Percentiles rank a stretch among this genome's conserved stretches.
These are phyloP conservation scores for Tolmerus cingulatus DNA, from an alignment of 2,888 invertebrate species.

Conservation along the genomic window DNA sequence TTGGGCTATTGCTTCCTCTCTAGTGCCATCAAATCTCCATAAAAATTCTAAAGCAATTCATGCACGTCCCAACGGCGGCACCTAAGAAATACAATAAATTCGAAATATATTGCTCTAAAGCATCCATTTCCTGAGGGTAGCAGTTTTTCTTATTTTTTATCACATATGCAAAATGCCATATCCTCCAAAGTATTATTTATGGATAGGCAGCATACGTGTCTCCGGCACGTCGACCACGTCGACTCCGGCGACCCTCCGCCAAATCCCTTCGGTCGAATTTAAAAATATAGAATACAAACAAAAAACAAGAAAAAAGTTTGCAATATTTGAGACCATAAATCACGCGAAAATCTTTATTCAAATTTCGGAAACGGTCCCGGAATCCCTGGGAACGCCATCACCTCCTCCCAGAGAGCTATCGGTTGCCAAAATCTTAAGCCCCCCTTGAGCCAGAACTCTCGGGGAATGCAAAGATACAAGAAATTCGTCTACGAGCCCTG, in stretches of 20 bases:
- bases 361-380: constrained; percentile 41
- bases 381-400: constrained; percentile 8
- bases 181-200: constrained; percentile 48
- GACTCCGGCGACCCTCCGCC: not conserved
- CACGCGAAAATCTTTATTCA: constrained; percentile 49
- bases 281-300: not conserved
- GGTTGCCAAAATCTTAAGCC: constrained; percentile 38
- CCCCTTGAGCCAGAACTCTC: constrained; percentile 23
- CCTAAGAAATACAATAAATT: constrained; percentile 30
- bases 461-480: not conserved
- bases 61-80: not conserved
- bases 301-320: constrained; percentile 12
- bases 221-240: constrained; percentile 15
- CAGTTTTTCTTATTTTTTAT: constrained; percentile 42
- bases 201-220: constrained; percentile 33
- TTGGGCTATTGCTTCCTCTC: not conserved
- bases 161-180: constrained; percentile 48
- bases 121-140: constrained; percentile 38
- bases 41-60: not conserved
- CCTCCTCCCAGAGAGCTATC: constrained; percentile 3
- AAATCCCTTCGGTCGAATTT: not conserved
- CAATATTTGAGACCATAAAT: constrained; percentile 47
- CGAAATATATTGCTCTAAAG: constrained; percentile 33
- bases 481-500: not conserved
- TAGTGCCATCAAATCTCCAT: not conserved